Percentiles rank a stretch among this genome's conserved stretches.
phyloP scores from a whole-genome alignment of 2,888 invertebrate genomes.

The Tipula confusa region DNA sequence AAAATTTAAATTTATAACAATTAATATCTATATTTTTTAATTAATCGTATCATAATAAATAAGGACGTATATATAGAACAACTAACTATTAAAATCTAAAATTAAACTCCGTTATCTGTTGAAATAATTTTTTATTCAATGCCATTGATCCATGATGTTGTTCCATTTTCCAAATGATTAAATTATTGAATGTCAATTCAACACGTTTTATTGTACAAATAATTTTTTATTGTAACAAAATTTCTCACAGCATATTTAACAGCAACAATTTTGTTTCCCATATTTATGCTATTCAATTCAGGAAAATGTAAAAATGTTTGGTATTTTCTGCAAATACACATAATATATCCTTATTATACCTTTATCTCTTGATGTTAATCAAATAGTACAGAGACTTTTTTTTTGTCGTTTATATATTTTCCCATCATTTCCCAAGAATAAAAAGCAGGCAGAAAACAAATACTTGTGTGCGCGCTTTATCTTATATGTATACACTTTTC shows the following conservation, averaged over 20 bases:
- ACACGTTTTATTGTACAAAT: slow-evolving; percentile 15
- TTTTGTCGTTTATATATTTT: not conserved
- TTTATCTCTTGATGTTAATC: slow-evolving; percentile 6
- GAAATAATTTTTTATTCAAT: not conserved
- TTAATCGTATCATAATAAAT: not conserved
- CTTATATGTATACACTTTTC: not conserved
- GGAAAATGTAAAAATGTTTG: not conserved
- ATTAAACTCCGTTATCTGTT: not conserved
- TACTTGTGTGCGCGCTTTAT: not conserved
- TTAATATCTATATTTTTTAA: no score
- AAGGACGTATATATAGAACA: not conserved
- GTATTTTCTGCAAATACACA: not conserved
- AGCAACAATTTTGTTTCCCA: not conserved
- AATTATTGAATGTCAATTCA: not conserved
- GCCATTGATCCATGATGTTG: not conserved
- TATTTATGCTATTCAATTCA: not conserved
- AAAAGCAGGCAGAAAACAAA: not conserved
- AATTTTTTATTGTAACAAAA: not conserved
- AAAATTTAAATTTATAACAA: no score
- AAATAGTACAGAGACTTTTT: not conserved
- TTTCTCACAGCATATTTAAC: not conserved
- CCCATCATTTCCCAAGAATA: not conserved
- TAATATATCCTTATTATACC: slow-evolving; percentile 16
- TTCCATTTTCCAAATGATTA: not conserved
- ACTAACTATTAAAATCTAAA: not conserved